phyloP scores from a whole-genome alignment of 2,113 vertebrate species.

The Mesoclemmys tuberculata region DNA sequence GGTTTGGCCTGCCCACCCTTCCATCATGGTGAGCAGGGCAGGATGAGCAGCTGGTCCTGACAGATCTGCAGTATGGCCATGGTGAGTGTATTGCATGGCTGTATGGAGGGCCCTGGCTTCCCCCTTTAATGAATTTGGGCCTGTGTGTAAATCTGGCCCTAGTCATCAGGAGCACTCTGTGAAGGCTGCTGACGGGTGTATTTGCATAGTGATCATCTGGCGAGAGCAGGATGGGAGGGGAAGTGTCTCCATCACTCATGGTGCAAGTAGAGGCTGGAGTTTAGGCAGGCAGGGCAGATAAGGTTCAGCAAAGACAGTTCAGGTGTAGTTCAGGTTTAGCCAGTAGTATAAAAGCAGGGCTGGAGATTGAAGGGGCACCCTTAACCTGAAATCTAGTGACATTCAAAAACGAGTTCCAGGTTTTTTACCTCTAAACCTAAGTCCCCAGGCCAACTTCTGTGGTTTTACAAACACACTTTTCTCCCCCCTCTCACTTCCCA shows the following conservation, averaged over 20 bases:
- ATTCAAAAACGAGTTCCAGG: neutral
- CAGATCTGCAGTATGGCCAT: neutral
- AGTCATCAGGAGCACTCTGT: neutral
- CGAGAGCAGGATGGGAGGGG: neutral
- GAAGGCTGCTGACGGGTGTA: neutral
- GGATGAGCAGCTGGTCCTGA: neutral
- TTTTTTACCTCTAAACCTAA: neutral
- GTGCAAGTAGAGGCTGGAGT: neutral
- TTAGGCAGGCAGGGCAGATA: neutral
- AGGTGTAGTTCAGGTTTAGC: fast-evolving
- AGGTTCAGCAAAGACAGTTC: neutral
- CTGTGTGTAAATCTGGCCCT: neutral
- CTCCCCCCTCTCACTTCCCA: neutral
- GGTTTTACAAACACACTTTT: neutral
- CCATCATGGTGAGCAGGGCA: neutral
- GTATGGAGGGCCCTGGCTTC: no score
- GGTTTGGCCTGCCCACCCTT: neutral
- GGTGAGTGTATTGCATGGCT: neutral
- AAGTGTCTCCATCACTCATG: neutral
- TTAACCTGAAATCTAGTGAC: neutral
- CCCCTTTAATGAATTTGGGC: neutral
- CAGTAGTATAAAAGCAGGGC: neutral
- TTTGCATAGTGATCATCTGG: neutral
- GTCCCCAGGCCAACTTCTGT: neutral
- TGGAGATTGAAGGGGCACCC: neutral